Conservation (phyloP, 2,113 vertebrate species). For the Alligator sinensis region DNA sequence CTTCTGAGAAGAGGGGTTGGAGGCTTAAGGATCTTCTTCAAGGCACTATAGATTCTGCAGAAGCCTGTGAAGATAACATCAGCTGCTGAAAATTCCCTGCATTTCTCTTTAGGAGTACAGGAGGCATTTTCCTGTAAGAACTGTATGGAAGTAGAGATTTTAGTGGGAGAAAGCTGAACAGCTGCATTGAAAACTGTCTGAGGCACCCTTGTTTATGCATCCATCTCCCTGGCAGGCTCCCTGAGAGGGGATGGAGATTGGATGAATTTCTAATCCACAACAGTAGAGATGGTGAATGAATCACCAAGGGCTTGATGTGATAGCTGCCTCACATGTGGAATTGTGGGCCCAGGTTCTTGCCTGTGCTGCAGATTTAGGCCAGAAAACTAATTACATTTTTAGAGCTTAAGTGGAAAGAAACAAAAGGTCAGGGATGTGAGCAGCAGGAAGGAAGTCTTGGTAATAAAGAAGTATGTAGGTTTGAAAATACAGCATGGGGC, state of each 20-base stretch:
- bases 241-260: too few relatives aligned
- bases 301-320: not conserved
- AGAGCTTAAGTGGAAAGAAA: not conserved
- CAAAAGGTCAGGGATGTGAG: not conserved
- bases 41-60: not conserved
- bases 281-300: too few relatives aligned
- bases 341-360: not conserved
- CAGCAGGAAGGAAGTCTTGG: not conserved
- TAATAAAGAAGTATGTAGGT: not conserved
- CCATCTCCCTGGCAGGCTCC: not conserved
- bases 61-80: not conserved
- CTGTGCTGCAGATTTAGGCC: not conserved
- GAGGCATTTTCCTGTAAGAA: not conserved
- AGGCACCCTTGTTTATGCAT: not conserved
- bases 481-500: not conserved
- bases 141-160: not conserved
- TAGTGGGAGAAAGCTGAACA: not conserved
- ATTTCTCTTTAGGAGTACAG: not conserved
- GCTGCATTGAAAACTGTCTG: not conserved
- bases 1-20: not conserved
- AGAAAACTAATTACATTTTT: not conserved
- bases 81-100: not conserved
- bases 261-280: too few relatives aligned
- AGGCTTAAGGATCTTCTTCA: not conserved
- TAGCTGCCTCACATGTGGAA: not conserved